Percentiles rank a stretch among this genome's conserved stretches.
phyloP scores from a whole-genome alignment of 2,797 vertebrate species.

The Kryptopterus vitreolus region DNA sequence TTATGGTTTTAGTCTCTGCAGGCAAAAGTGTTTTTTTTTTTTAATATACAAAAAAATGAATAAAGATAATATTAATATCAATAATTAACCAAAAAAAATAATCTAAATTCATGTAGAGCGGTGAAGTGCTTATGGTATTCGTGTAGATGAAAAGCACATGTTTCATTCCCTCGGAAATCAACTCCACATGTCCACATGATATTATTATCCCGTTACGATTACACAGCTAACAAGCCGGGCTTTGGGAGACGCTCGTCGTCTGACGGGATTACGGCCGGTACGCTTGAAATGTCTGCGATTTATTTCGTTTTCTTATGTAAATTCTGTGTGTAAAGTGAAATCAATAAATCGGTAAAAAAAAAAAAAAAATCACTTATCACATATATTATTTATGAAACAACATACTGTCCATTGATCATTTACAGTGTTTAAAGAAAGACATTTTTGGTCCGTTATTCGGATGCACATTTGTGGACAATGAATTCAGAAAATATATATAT shows the following conservation, averaged over 20 bases:
- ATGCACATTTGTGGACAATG: background rate
- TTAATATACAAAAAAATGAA: background rate
- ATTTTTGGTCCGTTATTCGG: conserved; percentile 6
- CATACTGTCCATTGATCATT: background rate
- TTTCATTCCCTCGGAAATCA: conserved; percentile 38
- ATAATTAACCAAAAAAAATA: conserved; percentile 7
- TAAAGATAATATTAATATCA: too few species aligned
- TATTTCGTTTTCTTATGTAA: background rate
- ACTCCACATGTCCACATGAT: conserved; percentile 16
- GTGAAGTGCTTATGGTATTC: conserved; percentile 59
- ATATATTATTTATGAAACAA: background rate
- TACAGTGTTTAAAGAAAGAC: background rate
- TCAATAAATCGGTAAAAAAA: background rate
- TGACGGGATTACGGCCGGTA: background rate
- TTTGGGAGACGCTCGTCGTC: background rate
- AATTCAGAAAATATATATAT: background rate
- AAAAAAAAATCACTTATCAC: background rate
- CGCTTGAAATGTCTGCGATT: background rate
- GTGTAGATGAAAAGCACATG: conserved; percentile 72
- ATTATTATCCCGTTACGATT: background rate
- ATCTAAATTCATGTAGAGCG: conserved; percentile 47
- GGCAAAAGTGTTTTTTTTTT: background rate
- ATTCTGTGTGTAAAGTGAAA: conserved; percentile 64
- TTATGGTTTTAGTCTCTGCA: background rate
- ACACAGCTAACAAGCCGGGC: background rate